These are phyloP conservation scores for Napeogenes sylphis DNA, from an alignment of 2,888 invertebrate genomes.

Conservation along the genomic window DNA sequence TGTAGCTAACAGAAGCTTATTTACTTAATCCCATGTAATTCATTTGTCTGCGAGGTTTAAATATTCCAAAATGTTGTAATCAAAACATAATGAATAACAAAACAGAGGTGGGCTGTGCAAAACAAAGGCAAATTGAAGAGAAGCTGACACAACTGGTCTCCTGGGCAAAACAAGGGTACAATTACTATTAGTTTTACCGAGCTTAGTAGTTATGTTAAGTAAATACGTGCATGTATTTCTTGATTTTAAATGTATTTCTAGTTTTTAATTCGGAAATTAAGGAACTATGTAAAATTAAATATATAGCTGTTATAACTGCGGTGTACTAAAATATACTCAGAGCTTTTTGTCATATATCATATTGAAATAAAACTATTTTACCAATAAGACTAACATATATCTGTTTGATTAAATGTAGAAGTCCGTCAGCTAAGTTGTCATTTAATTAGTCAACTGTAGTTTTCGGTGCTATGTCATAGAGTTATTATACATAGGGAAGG, in stretches of 20 bases:
- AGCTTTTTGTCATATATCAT: too few relatives aligned
- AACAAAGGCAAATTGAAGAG: conserved; percentile 14
- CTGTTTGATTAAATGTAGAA: too few relatives aligned
- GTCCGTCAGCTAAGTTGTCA: too few relatives aligned
- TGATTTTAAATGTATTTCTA: not conserved
- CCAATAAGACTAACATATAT: too few relatives aligned
- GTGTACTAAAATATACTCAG: too few relatives aligned
- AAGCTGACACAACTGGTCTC: conserved; percentile 20
- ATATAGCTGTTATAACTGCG: too few relatives aligned
- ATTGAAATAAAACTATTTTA: too few relatives aligned
- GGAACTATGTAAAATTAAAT: too few relatives aligned
- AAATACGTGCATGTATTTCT: conserved; percentile 10
- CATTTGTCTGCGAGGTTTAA: not conserved
- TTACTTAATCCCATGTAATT: not conserved
- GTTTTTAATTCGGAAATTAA: not conserved
- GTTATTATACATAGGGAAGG: too few relatives aligned
- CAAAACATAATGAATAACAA: conserved; percentile 23
- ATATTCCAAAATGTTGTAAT: conserved; percentile 10
- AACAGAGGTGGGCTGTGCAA: conserved; percentile 13
- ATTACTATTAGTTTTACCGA: conserved; percentile 19
- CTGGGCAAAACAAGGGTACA: conserved; percentile 17
- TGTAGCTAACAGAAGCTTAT: not conserved
- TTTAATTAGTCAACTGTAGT: too few relatives aligned
- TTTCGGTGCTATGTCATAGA: too few relatives aligned
- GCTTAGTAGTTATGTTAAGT: conserved; percentile 18